Evolutionary conservation across 2,797 vertebrate genomes (phyloP).

Genomic region (Antrozous pallidus): DNA sequence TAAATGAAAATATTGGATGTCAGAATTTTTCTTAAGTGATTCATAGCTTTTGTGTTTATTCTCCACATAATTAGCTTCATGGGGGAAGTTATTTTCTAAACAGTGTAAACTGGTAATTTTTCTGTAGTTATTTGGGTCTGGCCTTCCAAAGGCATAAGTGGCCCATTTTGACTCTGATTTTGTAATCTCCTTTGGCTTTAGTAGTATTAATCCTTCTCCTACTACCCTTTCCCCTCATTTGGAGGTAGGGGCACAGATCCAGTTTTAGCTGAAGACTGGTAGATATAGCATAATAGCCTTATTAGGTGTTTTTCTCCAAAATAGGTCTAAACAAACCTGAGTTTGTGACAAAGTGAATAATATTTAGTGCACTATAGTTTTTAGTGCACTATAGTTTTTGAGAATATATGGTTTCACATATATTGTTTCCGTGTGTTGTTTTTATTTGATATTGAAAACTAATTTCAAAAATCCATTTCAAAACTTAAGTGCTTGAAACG

Average conservation of each 20-base stretch:
- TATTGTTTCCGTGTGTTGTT: conserved; percentile 26
- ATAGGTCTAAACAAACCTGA: conserved; percentile 24
- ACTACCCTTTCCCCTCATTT: not conserved
- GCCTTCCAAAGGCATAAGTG: not conserved
- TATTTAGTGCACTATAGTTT: conserved; percentile 26
- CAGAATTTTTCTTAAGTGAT: conserved; percentile 55
- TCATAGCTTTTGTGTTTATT: conserved; percentile 52
- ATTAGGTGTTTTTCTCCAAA: conserved; percentile 2
- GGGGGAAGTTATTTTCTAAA: conserved; percentile 56
- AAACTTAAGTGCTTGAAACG: conserved; percentile 33
- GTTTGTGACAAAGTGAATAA: not conserved
- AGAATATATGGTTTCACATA: conserved; percentile 41
- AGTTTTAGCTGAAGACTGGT: not conserved
- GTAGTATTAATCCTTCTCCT: not conserved
- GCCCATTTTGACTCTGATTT: conserved; percentile 23
- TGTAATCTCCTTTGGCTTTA: conserved; percentile 20
- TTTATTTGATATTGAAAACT: conserved; percentile 37
- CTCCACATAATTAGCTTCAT: conserved; percentile 31
- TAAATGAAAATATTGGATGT: conserved; percentile 51
- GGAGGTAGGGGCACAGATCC: not conserved
- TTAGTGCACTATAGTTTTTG: conserved; percentile 13
- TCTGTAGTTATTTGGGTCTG: conserved; percentile 47
- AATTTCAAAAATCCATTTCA: conserved; percentile 58
- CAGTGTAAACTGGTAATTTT: conserved; percentile 53
- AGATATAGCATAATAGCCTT: not conserved